Base-by-base conservation (phyloP, 2,888 invertebrate species). In the Vesta saturnalis region DNA sequence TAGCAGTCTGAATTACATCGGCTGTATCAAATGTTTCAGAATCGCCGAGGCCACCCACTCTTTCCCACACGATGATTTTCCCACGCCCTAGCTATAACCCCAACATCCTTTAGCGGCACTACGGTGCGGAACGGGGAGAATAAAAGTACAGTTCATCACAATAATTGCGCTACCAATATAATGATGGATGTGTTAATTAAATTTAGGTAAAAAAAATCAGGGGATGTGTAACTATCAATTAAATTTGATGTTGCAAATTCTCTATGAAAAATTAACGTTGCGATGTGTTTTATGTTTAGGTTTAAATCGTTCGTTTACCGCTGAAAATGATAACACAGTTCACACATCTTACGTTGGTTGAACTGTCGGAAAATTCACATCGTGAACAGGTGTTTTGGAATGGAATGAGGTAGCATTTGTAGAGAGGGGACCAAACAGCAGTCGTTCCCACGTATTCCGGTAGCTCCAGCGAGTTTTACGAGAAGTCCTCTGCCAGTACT, bases 51-150 rank as follows among this genome's bases (percentile, higher is more conserved):
- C 87, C 90, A 90, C 91, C 91, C 90, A 90, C 91, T 91, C 89
- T 90, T 91, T 91, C 91, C 90, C 91, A 91, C 91, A 91, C 89
- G 89, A 89, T 88, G 88, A 85, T 86, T 90, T 91, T 91, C 91
- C 90, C 91, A 91, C 91, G 91, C 90, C 91, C 90, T 88, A 87
- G 87, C 87, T 87, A 87, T 90, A 90, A 90, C 90, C 90, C 90
- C 89, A 85, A 90, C 90, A 90, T 90, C 90, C 89, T 89, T 72
- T 73, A 70, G 71, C 71, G 71, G 72, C 70, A 70, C 60, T 59
- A 62, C 68, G 67, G 70, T 59, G 71, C 68, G 72, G 71, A 61
- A 62, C 63, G 68, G 68, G 69, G 72, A 67, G 67, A 21, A 59
- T 21, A 21, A 49, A 59, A 66, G 70, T 60, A 67, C 69, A 60